phyloP scores from a whole-genome alignment of 37 sponge, comb jelly and placozoan species.

The Hexactinellida sp. region DNA sequence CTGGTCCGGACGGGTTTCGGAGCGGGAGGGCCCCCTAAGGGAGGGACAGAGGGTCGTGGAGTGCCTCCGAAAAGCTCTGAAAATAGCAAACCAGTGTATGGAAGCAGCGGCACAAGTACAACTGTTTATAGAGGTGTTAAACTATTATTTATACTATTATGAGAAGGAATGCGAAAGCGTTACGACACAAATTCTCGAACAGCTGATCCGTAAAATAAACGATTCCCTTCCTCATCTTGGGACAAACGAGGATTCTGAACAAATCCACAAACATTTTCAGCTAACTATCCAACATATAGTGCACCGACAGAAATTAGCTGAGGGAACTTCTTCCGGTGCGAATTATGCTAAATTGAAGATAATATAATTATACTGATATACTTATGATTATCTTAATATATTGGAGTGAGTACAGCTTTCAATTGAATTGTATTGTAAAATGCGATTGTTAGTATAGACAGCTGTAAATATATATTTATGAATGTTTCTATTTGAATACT shows the following conservation, averaged over 20 bases:
- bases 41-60: slow-evolving; percentile 74
- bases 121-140: slow-evolving; percentile 83
- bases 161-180: slow-evolving; percentile 67
- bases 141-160: slow-evolving; percentile 66
- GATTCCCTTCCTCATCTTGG: slow-evolving; percentile 53
- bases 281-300: slow-evolving; percentile 60
- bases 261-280: slow-evolving; percentile 70
- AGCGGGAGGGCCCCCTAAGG: slow-evolving; percentile 11
- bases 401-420: neutral
- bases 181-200: slow-evolving; percentile 39
- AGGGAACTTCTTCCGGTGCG: neutral
- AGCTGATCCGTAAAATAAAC: slow-evolving; percentile 75
- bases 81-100: slow-evolving; percentile 96
- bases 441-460: too few relatives aligned
- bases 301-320: slow-evolving; percentile 26
- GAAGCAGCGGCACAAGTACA: slow-evolving; percentile 77
- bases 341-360: slow-evolving; percentile 26
- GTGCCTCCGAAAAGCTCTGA: slow-evolving; percentile 82
- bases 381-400: neutral
- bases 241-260: slow-evolving; percentile 41
- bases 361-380: neutral
- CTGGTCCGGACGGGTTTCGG: slow-evolving; percentile 66
- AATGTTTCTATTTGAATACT: too few relatives aligned
- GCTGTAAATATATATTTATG: too few relatives aligned
- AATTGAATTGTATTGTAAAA: too few relatives aligned